Conservation (phyloP, 1,140 invertebrate genomes). For the Eupeodes corollae region DNA sequence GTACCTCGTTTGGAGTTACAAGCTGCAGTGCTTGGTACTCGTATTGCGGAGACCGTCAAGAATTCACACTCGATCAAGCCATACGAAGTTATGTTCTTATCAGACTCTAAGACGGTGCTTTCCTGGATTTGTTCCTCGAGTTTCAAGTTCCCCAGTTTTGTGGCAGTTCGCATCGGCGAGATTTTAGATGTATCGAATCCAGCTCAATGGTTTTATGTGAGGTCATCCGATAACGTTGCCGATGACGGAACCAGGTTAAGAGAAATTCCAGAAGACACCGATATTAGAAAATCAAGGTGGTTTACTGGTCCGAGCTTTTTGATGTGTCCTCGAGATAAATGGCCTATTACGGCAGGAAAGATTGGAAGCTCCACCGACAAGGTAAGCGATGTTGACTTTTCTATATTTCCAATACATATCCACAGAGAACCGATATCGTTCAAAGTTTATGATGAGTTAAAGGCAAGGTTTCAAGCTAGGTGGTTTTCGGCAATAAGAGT, state of each 20-base stretch:
- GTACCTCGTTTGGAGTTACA: slow-evolving; percentile 36
- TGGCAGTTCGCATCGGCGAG: slow-evolving; percentile 15
- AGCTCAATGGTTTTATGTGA: slow-evolving; percentile 19
- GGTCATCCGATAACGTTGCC: slow-evolving; percentile 20
- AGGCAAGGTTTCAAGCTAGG: neutral
- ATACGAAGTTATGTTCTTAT: neutral
- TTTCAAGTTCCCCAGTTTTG: slow-evolving; percentile 8
- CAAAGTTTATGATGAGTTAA: neutral
- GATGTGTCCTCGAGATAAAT: neutral
- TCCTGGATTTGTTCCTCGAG: slow-evolving; percentile 1
- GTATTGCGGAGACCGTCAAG: slow-evolving; percentile 11
- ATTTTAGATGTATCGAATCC: slow-evolving; percentile 13
- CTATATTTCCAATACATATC: no score
- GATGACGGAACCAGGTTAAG: slow-evolving; percentile 9
- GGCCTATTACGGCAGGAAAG: neutral
- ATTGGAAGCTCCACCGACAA: no score
- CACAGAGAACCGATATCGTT: no score
- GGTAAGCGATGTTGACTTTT: no score
- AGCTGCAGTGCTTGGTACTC: slow-evolving; percentile 25
- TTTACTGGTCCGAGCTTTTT: neutral
- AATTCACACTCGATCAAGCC: neutral
- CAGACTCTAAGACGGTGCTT: neutral
- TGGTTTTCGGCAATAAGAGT: neutral
- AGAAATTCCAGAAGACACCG: neutral
- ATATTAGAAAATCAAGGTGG: neutral